phyloP scores from a whole-genome alignment of 2,888 invertebrate species.

The Elmis aenea region DNA sequence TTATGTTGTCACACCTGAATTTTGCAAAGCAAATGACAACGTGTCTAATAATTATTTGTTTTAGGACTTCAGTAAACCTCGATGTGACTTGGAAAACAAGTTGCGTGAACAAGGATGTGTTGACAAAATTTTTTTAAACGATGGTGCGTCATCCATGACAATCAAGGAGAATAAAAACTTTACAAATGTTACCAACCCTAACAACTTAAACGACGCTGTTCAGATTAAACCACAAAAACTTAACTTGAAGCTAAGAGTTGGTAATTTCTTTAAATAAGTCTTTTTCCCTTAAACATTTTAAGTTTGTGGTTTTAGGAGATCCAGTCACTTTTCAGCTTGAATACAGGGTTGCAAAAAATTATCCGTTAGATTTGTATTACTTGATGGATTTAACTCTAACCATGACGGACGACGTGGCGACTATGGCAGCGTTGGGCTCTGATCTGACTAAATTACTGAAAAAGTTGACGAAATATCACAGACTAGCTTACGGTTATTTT shows the following conservation, averaged over 20 bases:
- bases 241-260: constrained; percentile 55
- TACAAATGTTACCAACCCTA: constrained; percentile 48
- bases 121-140: constrained; percentile 4
- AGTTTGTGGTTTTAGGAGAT: constrained; percentile 48
- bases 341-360: constrained; percentile 77
- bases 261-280: constrained; percentile 46
- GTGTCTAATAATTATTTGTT: too few relatives aligned
- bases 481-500: constrained; percentile 70
- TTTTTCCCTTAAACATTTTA: constrained; percentile 7
- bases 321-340: constrained; percentile 57
- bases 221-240: constrained; percentile 65
- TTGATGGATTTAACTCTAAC: constrained; percentile 88
- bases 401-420: constrained; percentile 82
- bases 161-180: constrained; percentile 11
- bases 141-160: constrained; percentile 4
- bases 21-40: too few relatives aligned
- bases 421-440: constrained; percentile 62
- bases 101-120: constrained; percentile 11
- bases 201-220: constrained; percentile 48
- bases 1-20: too few relatives aligned
- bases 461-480: constrained; percentile 67
- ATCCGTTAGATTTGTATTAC: constrained; percentile 83
- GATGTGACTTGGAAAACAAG: constrained; percentile 15
- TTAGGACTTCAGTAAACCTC: constrained; percentile 14
- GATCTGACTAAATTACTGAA: constrained; percentile 56